phyloP scores from a whole-genome alignment of 1,140 invertebrate species.

The Stenopsyche tienmushanensis region DNA sequence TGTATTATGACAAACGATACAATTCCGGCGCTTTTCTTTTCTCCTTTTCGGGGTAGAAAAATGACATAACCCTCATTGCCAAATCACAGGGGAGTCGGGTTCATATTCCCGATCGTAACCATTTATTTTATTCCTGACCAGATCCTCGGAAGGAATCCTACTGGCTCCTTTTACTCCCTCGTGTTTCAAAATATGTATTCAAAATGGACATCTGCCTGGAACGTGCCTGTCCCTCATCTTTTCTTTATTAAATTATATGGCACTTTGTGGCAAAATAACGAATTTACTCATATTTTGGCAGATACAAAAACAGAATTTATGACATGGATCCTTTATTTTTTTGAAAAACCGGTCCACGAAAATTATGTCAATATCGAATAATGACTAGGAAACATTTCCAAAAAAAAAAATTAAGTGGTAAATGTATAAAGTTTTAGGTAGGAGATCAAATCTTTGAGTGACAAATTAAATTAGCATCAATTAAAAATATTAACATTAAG shows the following conservation, averaged over 20 bases:
- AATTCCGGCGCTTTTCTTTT: conserved; percentile 10
- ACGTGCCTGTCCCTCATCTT: too few species aligned
- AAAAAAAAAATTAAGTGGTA: too few species aligned
- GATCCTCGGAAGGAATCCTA: background rate
- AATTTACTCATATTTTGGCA: too few species aligned
- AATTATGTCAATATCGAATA: too few species aligned
- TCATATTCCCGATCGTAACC: conserved; percentile 28
- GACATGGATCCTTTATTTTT: too few species aligned
- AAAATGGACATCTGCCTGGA: conserved; percentile 26
- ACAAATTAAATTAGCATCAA: too few species aligned
- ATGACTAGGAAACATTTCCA: too few species aligned
- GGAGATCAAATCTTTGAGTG: too few species aligned
- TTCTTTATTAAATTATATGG: background rate
- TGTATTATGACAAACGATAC: conserved; percentile 35
- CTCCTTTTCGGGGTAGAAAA: background rate
- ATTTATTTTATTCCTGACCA: conserved; percentile 35
- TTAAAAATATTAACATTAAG: too few species aligned
- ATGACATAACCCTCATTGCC: conserved; percentile 18
- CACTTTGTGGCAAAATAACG: background rate
- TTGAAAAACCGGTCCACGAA: too few species aligned
- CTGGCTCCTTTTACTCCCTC: conserved; percentile 9
- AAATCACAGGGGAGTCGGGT: conserved; percentile 31
- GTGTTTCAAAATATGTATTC: conserved; percentile 5
- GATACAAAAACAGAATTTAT: too few species aligned
- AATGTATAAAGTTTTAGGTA: too few species aligned